phyloP scores from a whole-genome alignment of 2,797 vertebrate genomes.

The Danio choprae region DNA sequence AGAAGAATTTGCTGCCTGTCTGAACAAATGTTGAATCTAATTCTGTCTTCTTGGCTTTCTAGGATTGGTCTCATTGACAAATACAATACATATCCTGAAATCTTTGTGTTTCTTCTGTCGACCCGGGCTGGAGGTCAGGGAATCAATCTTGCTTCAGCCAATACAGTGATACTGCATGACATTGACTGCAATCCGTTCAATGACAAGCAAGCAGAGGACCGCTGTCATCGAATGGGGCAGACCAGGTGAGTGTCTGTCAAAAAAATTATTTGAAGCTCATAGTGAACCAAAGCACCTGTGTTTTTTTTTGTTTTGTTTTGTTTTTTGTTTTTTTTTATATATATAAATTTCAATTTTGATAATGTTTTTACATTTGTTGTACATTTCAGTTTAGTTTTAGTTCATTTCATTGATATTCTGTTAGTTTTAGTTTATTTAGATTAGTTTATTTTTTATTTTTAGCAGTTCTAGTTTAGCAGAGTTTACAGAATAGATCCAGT shows the following conservation, averaged over 20 bases:
- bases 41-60: slow-evolving; percentile 35
- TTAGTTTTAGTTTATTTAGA: no score
- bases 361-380: no score
- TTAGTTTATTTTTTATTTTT: no score
- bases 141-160: slow-evolving; percentile 96
- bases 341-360: no score
- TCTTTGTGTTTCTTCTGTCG: slow-evolving; percentile 95
- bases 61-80: slow-evolving; percentile 96
- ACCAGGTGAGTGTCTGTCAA: slow-evolving; percentile 80
- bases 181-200: slow-evolving; percentile 98
- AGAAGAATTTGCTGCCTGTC: neutral
- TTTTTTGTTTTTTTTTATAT: no score
- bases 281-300: neutral
- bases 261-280: neutral
- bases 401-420: no score
- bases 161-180: slow-evolving; percentile 95
- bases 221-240: slow-evolving; percentile 96
- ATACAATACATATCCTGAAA: slow-evolving; percentile 91
- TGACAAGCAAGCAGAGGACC: slow-evolving; percentile 97
- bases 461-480: no score
- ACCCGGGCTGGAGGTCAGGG: slow-evolving; percentile 95
- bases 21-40: slow-evolving; percentile 1
- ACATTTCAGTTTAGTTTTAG: no score
- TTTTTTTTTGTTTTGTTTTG: no score
- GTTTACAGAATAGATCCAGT: no score